phyloP scores from a whole-genome alignment of 1,140 invertebrate species.

The Amyelois transitella region DNA sequence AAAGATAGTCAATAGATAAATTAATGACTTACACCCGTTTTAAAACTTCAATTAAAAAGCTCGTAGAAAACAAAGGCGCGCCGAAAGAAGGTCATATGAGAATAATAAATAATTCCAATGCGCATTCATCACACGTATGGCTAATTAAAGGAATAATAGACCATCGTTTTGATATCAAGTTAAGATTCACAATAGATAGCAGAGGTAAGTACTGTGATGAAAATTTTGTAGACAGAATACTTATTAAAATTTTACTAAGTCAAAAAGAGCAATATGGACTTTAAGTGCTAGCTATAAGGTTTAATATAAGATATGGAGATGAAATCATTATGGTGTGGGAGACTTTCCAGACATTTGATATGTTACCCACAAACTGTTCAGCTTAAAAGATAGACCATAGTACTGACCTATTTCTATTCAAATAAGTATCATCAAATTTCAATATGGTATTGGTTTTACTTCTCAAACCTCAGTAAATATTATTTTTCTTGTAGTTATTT shows the following conservation, averaged over 20 bases:
- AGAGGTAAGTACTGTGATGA: constrained; percentile 4
- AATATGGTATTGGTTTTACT: constrained; percentile 1
- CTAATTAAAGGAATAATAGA: constrained; percentile 19
- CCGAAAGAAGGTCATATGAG: constrained; percentile 2
- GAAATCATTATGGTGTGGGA: constrained; percentile 17
- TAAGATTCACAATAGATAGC: constrained; percentile 15
- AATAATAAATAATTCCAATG: constrained; percentile 21
- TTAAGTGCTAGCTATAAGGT: neutral
- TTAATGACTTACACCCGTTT: neutral
- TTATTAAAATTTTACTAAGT: neutral
- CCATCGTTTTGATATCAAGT: constrained; percentile 22
- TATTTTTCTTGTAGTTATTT: neutral
- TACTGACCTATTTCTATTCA: constrained; percentile 33
- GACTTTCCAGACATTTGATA: constrained; percentile 34
- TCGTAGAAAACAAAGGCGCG: neutral
- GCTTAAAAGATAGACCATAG: constrained; percentile 34
- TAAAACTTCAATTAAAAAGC: neutral
- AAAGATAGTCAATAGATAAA: neutral
- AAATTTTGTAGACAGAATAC: neutral
- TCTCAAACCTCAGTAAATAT: neutral
- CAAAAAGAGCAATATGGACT: neutral
- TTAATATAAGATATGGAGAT: neutral
- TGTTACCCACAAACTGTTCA: constrained; percentile 34
- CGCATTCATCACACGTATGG: constrained; percentile 17
- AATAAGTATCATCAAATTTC: constrained; percentile 34